These are phyloP conservation scores for Physella acuta DNA, from an alignment of 1,140 invertebrate species.

Conservation along the genomic window DNA sequence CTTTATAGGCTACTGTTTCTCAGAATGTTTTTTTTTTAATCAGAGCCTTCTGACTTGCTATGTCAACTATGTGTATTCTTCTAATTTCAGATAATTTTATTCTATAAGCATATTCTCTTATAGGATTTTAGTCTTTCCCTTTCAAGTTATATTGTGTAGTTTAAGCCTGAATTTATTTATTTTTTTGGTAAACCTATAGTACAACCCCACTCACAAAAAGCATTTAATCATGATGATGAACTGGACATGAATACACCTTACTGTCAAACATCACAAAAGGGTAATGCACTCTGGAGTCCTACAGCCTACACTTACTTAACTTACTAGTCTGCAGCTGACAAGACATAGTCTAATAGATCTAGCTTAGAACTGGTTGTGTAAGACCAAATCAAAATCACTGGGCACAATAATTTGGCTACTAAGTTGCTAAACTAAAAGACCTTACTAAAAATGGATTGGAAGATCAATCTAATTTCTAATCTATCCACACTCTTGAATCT, in stretches of 20 bases:
- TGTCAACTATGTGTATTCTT: no score
- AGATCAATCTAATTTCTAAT: no score
- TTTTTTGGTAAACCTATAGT: neutral
- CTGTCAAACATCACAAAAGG: neutral
- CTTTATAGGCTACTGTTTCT: neutral
- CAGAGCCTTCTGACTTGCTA: no score
- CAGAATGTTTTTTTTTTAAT: no score
- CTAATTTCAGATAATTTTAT: neutral
- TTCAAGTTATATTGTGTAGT: neutral
- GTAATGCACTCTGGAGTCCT: neutral
- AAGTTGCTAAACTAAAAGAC: no score
- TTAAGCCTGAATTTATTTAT: neutral
- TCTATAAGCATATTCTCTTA: neutral
- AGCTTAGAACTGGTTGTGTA: no score
- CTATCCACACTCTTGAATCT: no score
- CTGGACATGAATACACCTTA: neutral
- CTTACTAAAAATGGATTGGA: no score
- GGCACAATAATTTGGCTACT: no score
- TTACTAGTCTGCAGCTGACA: neutral
- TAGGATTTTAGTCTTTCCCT: no score
- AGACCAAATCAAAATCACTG: no score
- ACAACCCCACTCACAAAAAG: neutral
- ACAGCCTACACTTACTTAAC: neutral
- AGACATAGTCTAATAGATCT: no score
- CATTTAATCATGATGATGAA: neutral